Base-by-base conservation (phyloP, 2,888 invertebrate genomes). In the Cetonia aurata region DNA sequence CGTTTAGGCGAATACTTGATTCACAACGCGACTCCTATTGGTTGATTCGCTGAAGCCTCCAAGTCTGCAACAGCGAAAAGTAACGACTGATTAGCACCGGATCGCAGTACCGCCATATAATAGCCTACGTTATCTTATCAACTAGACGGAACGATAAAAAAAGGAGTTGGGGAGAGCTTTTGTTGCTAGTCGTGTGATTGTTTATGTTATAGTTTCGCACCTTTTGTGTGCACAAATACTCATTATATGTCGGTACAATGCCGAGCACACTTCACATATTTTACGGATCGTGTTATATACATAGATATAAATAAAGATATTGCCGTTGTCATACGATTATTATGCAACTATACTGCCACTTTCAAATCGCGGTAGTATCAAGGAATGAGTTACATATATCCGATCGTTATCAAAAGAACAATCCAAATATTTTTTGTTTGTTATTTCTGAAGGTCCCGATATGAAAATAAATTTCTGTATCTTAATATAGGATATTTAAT, bases 61-160 rank as follows among this genome's bases (percentile, higher is more conserved):
- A 33, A 65, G 15, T 41, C 62, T 65, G 62, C 13, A 65, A 65
- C 50, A 50, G 12, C 50, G 37, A 65, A 31, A 65, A 15, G 37
- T 31, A 65, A 13, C 50, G 62, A 65, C 62, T 65, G 41, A 65
- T 65, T 50, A n/a, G 50, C 15, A 50, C 19, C 37, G 50, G 17
- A 48, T 37, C 17, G 17, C 50, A 50, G 31, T 52, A 65, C 50
- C 62, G 15, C 50, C 37, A 65, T 65, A 65, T 65, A 65, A 46
- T 46, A n/a, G 25, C 31, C 12, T 13, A 44, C n/a, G 46, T 46
- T 44, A 60, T 60, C 60, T 60, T 60, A 60, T 60, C 60, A 60
- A 17, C 41, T 48, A 12, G 13, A 42, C 15, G 15, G 17, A 46
- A 46, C 25, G 60, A 60, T 48, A 48, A 48, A 48, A 25, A 48